phyloP scores from a whole-genome alignment of 2,888 invertebrate genomes.

The Lampropteryx suffumata region DNA sequence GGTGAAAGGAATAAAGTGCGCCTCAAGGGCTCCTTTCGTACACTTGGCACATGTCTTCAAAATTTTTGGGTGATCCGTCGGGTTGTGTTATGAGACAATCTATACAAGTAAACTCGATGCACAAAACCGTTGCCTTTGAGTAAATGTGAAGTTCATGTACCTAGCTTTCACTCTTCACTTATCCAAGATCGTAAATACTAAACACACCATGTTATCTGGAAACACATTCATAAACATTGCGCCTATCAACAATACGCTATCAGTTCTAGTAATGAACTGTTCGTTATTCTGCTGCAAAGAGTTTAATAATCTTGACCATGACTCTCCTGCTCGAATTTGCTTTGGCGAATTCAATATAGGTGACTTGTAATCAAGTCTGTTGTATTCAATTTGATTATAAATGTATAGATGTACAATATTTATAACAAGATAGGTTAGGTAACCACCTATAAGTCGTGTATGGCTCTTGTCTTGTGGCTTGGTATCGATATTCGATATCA shows the following conservation, averaged over 20 bases:
- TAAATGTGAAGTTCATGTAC: too few relatives aligned
- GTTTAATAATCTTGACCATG: slow-evolving; percentile 45
- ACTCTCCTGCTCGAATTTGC: slow-evolving; percentile 21
- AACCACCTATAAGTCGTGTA: too few relatives aligned
- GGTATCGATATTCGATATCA: slow-evolving; percentile 56
- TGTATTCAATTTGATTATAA: background rate
- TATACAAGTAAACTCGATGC: too few relatives aligned
- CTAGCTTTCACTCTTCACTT: slow-evolving; percentile 34
- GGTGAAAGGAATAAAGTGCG: too few relatives aligned
- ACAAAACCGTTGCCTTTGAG: background rate
- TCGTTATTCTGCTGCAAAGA: slow-evolving; percentile 23
- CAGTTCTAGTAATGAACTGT: slow-evolving; percentile 23
- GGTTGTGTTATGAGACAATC: too few relatives aligned
- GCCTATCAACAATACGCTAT: slow-evolving; percentile 50
- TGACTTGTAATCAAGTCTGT: background rate
- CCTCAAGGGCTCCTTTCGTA: too few relatives aligned
- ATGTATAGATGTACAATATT: too few relatives aligned
- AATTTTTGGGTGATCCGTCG: too few relatives aligned
- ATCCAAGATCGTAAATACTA: slow-evolving; percentile 48
- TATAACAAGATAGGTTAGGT: too few relatives aligned
- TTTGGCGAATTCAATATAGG: too few relatives aligned
- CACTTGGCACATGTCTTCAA: too few relatives aligned
- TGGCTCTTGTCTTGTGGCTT: slow-evolving; percentile 44
- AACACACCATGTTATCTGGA: slow-evolving; percentile 58
- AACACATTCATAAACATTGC: slow-evolving; percentile 52